Percentiles rank a stretch among this genome's conserved stretches.
Evolutionary conservation across 2,797 vertebrate species (phyloP).

Genomic region (Alcedo atthis): DNA sequence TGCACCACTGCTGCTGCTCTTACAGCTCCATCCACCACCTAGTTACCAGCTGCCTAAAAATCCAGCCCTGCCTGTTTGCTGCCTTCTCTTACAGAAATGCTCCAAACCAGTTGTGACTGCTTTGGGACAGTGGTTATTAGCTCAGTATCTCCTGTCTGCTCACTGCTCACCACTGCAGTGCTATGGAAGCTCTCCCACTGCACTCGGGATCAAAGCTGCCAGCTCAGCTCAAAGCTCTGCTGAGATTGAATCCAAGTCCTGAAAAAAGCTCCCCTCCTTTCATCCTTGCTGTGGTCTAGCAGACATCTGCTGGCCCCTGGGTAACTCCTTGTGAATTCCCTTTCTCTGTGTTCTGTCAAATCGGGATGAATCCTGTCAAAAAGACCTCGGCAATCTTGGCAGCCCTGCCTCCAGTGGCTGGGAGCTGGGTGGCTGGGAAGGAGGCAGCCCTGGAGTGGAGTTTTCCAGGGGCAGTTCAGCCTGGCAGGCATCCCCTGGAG

Average conservation of each 20-base stretch:
- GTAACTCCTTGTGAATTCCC: not conserved
- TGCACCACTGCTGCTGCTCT: not conserved
- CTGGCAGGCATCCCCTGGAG: not conserved
- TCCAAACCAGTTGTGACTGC: not conserved
- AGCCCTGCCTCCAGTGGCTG: fast-evolving
- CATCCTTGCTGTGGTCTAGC: not conserved
- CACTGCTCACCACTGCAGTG: fast-evolving
- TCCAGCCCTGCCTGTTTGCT: not conserved
- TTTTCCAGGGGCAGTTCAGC: not conserved
- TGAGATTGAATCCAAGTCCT: not conserved
- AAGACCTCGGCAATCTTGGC: not conserved
- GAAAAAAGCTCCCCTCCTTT: not conserved
- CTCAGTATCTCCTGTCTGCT: not conserved
- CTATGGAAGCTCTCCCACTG: not conserved
- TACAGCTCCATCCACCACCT: not conserved
- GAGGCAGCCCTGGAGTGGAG: fast-evolving
- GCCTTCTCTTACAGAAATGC: not conserved
- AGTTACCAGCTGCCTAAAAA: not conserved
- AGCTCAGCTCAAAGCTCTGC: not conserved
- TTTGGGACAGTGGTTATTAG: not conserved
- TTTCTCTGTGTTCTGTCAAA: not conserved
- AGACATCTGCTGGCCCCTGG: not conserved
- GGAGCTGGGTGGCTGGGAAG: not conserved
- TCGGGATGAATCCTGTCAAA: not conserved
- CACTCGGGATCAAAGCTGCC: not conserved